Percentiles rank a stretch among this genome's conserved stretches.
phyloP scores from a whole-genome alignment of 2,888 invertebrate species.

The Hydroisotoma schaefferi region DNA sequence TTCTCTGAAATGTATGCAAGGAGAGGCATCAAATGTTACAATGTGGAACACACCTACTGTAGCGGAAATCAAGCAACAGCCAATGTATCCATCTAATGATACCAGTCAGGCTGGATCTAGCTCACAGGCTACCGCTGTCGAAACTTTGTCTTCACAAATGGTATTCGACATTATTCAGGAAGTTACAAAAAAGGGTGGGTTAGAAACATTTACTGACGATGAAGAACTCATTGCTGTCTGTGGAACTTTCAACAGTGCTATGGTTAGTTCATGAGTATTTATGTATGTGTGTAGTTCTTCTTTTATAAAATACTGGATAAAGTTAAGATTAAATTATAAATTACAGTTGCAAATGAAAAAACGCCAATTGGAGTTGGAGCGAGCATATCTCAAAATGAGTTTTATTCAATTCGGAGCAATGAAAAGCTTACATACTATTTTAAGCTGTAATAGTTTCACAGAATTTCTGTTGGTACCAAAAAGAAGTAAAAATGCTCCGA shows the following conservation, averaged over 20 bases:
- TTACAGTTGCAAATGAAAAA: background rate
- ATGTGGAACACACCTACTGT: slow-evolving; percentile 32
- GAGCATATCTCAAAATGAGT: slow-evolving; percentile 51
- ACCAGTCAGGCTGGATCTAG: background rate
- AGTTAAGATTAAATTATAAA: background rate
- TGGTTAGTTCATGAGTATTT: too few species aligned
- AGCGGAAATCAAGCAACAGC: background rate
- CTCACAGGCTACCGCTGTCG: slow-evolving; percentile 43
- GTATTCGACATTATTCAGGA: slow-evolving; percentile 47
- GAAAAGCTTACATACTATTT: slow-evolving; percentile 57
- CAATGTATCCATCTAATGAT: background rate
- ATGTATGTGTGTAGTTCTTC: too few species aligned
- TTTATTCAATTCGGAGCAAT: slow-evolving; percentile 60
- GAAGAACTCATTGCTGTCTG: too few species aligned
- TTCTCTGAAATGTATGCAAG: slow-evolving; percentile 42
- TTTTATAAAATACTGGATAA: background rate
- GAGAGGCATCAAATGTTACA: slow-evolving; percentile 33
- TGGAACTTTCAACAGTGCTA: too few species aligned
- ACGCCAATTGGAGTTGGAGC: slow-evolving; percentile 44
- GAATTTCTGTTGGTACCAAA: slow-evolving; percentile 59
- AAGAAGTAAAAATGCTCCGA: slow-evolving; percentile 43
- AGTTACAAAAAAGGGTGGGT: slow-evolving; percentile 38
- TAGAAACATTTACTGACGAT: slow-evolving; percentile 14
- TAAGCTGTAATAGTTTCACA: slow-evolving; percentile 58
- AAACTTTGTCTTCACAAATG: slow-evolving; percentile 46